Evolutionary conservation across 2,113 vertebrate genomes (phyloP).

Genomic region (Acinonyx jubatus): DNA sequence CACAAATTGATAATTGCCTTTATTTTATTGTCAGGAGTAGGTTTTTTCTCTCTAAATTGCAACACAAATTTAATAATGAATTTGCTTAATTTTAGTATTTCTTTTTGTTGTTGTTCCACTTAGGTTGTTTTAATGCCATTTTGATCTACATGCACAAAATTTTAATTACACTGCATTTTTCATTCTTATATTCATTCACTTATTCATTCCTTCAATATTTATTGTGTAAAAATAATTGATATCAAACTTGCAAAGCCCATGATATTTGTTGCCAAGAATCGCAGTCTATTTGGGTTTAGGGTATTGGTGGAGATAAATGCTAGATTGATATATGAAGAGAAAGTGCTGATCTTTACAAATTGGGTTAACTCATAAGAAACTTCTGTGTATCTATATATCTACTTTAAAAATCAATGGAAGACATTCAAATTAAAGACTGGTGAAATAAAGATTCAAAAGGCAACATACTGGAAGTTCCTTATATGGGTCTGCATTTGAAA

Average conservation of each 20-base stretch:
- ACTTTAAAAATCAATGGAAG: not conserved
- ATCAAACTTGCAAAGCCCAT: not conserved
- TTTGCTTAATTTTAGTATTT: not conserved
- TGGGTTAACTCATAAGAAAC: not conserved
- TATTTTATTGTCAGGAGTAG: not conserved
- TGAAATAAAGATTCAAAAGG: not conserved
- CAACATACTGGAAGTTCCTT: not conserved
- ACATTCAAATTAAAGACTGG: not conserved
- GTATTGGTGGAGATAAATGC: not conserved
- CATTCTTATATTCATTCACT: not conserved
- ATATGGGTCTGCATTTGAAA: not conserved
- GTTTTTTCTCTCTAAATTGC: not conserved
- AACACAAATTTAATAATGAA: not conserved
- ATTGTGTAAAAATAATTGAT: not conserved
- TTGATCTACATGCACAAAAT: not conserved
- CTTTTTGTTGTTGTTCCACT: not conserved
- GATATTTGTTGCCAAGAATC: not conserved
- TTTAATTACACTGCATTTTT: not conserved
- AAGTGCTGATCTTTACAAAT: not conserved
- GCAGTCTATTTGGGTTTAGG: not conserved
- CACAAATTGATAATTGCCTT: not conserved
- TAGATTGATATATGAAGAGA: not conserved
- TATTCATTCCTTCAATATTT: not conserved
- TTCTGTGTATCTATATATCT: not conserved
- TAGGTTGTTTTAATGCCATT: not conserved